A percentile compares a stretch with the other conserved stretches of the same genome.
phyloP scores from a whole-genome alignment of 2,888 invertebrate genomes.

The Polydrusus pterygomalis region DNA sequence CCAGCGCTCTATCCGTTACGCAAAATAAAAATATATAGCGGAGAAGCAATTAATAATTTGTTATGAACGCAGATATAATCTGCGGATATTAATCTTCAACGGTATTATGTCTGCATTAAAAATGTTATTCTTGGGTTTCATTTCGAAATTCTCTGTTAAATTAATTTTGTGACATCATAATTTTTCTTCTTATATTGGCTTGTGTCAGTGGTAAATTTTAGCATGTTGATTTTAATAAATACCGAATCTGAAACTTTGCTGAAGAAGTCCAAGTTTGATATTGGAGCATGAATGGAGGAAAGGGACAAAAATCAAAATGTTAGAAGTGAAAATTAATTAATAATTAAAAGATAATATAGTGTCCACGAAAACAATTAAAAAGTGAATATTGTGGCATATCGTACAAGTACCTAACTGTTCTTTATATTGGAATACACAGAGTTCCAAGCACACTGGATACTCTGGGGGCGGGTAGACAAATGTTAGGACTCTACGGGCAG shows the following conservation, averaged over 20 bases:
- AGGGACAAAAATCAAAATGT: neutral
- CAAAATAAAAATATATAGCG: constrained; percentile 47
- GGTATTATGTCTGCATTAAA: constrained; percentile 41
- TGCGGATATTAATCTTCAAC: constrained; percentile 47
- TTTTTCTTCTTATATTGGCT: constrained; percentile 20
- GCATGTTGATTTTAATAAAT: neutral
- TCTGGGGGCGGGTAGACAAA: too few relatives aligned
- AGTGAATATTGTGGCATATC: too few relatives aligned
- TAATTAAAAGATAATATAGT: too few relatives aligned
- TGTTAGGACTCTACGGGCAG: too few relatives aligned
- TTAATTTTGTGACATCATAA: constrained; percentile 12
- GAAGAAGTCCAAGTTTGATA: too few relatives aligned
- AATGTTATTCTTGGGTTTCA: constrained; percentile 30
- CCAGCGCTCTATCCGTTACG: constrained; percentile 31
- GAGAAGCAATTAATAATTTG: constrained; percentile 49
- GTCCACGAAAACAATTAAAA: too few relatives aligned
- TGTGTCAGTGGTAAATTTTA: neutral
- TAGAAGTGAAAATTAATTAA: too few relatives aligned
- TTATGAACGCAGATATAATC: constrained; percentile 42
- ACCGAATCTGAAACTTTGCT: neutral
- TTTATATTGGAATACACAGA: too few relatives aligned
- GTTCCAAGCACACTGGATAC: too few relatives aligned
- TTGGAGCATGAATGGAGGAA: too few relatives aligned
- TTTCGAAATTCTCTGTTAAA: constrained; percentile 21
- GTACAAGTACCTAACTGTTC: too few relatives aligned